phyloP scores from a whole-genome alignment of 2,888 invertebrate genomes.

The Gandaritis pyraliata region DNA sequence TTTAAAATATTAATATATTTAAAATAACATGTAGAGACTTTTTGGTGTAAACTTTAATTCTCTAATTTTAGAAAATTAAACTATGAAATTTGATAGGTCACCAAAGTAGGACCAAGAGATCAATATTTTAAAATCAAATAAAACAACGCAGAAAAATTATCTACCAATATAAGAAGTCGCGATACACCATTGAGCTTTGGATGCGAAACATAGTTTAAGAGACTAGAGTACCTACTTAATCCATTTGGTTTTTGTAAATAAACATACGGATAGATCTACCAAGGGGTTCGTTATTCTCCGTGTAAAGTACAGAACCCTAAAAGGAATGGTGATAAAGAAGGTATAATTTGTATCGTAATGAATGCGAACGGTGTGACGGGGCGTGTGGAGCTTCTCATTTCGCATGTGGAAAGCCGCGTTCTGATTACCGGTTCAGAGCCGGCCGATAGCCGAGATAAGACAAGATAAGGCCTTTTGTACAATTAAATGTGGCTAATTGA shows the following conservation, averaged over 20 bases:
- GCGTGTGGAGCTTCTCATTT: constrained; percentile 76
- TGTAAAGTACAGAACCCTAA: constrained; percentile 25
- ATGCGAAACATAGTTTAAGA: too few species aligned
- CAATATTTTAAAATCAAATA: too few species aligned
- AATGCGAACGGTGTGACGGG: constrained; percentile 76
- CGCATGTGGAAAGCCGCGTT: constrained; percentile 70
- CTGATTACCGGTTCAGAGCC: constrained; percentile 65
- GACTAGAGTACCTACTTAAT: neutral
- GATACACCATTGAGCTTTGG: too few species aligned
- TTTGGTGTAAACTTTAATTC: too few species aligned
- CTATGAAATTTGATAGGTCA: too few species aligned
- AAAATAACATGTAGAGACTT: too few species aligned
- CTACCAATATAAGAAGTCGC: too few species aligned
- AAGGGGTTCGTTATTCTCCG: too few species aligned
- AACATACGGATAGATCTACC: too few species aligned
- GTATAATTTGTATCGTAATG: constrained; percentile 78
- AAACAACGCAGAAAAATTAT: too few species aligned
- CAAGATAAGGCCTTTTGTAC: constrained; percentile 58
- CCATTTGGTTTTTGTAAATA: neutral
- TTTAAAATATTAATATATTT: neutral
- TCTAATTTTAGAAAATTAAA: too few species aligned
- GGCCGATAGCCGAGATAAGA: constrained; percentile 69
- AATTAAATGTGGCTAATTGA: constrained; percentile 77
- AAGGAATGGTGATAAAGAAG: constrained; percentile 78
- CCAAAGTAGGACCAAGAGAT: too few species aligned